Evolutionary conservation across 2,888 invertebrate species (phyloP), one percentile per base, ranked within the genome.

Genomic region (Ophonus ardosiacus): DNA sequence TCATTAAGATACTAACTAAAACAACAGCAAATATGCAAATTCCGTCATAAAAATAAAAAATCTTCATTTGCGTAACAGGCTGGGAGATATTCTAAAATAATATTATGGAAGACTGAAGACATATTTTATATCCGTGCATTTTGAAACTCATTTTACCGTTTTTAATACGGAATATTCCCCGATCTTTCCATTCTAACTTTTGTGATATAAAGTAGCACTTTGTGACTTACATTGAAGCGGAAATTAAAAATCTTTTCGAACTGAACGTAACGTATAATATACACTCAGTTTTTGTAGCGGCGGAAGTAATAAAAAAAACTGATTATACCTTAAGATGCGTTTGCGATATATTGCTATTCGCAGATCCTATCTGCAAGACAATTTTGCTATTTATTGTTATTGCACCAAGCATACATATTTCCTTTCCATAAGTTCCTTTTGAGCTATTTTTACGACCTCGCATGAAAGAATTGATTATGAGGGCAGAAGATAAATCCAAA

Each of bases 161-260:
- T 78, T 78, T 78, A 78, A 78, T 78, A 78, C 78, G 31, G 59
- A 78, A 78, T 78, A 78, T 78, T 78, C 59, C 15, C 57, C 78
- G 78, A 78, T 78, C 78, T 78, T 78, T 24, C 76, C 83, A 83
- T 83, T 71, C 59, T 74, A 56, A 83, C 83, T 83, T 83, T 83
- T 65, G 76, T 76, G 83, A 83, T 83, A 71, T 83, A 83, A 83
- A 83, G 83, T 83, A 83, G 83, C 83, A 83, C 83, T 83, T 83
- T 83, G 83, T 83, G 83, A 76, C 83, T 83, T 76, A 76, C 83
- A 76, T 59, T 59, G 61, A 51, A 83, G 61, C 83, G 83, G 83
- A 83, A 83, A 83, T 83, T 83, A 83, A 83, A 83, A 83, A 83
- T 83, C 83, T 83, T 83, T 83, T 76, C 83, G 76, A 83, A 83